Conservation (phyloP, 35 echinoderm and acorn worm species). For the Lytechinus pictus region DNA sequence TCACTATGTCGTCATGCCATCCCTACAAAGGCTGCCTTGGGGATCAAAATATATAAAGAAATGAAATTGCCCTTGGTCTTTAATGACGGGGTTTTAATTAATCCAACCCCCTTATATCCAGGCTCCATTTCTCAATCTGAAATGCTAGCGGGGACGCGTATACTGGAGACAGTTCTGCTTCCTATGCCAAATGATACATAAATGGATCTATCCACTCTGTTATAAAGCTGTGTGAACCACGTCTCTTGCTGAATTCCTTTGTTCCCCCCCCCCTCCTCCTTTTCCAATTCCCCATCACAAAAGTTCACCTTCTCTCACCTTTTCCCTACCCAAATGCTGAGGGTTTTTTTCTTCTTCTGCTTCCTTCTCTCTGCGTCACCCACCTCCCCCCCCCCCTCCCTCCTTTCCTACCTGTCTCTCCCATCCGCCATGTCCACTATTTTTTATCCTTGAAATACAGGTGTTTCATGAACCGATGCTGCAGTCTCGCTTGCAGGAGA, state of each 20-base stretch:
- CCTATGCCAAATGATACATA: not conserved
- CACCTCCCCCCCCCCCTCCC: not conserved
- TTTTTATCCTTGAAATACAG: no score
- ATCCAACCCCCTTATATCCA: slow-evolving; percentile 1
- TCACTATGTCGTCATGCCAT: not conserved
- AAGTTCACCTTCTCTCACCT: not conserved
- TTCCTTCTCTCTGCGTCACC: not conserved
- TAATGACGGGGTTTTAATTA: slow-evolving; percentile 19
- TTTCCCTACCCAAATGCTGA: no score
- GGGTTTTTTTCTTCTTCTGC: no score
- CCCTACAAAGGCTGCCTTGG: not conserved
- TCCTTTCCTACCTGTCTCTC: not conserved
- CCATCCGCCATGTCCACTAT: not conserved
- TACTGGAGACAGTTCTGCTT: not conserved
- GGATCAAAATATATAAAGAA: not conserved
- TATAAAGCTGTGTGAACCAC: not conserved
- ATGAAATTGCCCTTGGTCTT: not conserved
- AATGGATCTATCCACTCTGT: not conserved
- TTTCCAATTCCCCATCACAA: not conserved
- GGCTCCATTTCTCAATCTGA: not conserved
- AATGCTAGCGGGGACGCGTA: not conserved
- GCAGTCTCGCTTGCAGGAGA: no score
- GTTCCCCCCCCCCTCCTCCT: not conserved
- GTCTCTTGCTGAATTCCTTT: not conserved
- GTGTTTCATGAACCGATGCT: no score